These are phyloP conservation scores for Paraplagusia blochii DNA, from an alignment of 2,113 vertebrate species.

Conservation along the genomic window DNA sequence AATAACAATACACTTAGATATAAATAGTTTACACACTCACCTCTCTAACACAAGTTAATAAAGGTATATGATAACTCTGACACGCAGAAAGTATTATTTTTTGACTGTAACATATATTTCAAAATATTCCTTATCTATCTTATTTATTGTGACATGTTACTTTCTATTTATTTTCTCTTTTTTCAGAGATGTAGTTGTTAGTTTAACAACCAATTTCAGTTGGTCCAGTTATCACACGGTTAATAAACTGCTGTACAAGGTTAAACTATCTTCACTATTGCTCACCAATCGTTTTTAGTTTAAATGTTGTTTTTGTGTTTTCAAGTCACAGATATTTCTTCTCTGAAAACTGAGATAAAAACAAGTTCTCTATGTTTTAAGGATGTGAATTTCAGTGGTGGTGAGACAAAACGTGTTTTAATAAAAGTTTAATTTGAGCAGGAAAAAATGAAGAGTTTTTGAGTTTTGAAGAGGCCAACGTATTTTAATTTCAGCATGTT, in stretches of 20 bases:
- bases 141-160: constrained; percentile 40
- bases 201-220: constrained; percentile 12
- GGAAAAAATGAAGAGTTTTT: constrained; percentile 20
- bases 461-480: too few relatives aligned
- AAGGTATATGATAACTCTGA: too few relatives aligned
- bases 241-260: constrained; percentile 18
- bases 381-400: constrained; percentile 15
- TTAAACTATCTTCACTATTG: background rate
- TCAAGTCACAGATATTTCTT: too few relatives aligned
- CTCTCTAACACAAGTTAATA: too few relatives aligned
- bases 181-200: too few relatives aligned
- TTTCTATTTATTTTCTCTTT: constrained; percentile 45
- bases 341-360: too few relatives aligned
- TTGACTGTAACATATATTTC: too few relatives aligned
- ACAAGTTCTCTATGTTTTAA: constrained; percentile 35
- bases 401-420: constrained; percentile 19
- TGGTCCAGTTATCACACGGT: background rate
- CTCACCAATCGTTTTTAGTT: constrained; percentile 6
- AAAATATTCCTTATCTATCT: too few relatives aligned
- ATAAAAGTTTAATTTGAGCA: constrained; percentile 11
- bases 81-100: too few relatives aligned
- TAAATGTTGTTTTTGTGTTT: background rate
- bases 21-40: too few relatives aligned
- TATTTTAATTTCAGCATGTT: too few relatives aligned
- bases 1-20: too few relatives aligned